These are phyloP conservation scores for Platypus cylindrus DNA, from an alignment of 2,888 invertebrate species.

Conservation along the genomic window DNA sequence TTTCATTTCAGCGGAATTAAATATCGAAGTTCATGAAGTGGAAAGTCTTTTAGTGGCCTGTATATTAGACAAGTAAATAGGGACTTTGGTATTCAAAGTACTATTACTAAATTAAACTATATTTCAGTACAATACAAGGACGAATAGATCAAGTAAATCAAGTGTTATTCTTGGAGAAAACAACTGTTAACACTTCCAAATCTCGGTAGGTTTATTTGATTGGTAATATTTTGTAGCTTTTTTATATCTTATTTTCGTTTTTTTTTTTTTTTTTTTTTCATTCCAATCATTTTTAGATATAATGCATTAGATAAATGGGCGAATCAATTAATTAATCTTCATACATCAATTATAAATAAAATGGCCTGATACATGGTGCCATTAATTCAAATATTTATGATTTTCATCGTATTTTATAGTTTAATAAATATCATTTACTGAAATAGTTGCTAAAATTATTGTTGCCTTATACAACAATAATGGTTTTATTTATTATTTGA, in stretches of 20 bases:
- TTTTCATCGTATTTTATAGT: no score
- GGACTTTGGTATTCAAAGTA: conserved; percentile 1
- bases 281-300: conserved; percentile 37
- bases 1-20: conserved; percentile 90
- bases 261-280: conserved; percentile 1
- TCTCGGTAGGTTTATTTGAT: no score
- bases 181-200: conserved; percentile 70
- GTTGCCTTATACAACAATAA: no score
- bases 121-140: conserved; percentile 64
- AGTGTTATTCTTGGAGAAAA: conserved; percentile 75
- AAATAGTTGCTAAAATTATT: no score
- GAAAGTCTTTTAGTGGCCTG: conserved; percentile 94
- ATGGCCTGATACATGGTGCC: conserved; percentile 54
- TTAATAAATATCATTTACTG: no score
- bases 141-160: conserved; percentile 90
- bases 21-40: conserved; percentile 88
- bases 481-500: no score
- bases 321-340: conserved; percentile 74
- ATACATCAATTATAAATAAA: conserved; percentile 84
- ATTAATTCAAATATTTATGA: no score
- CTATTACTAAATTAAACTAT: conserved; percentile 1
- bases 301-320: conserved; percentile 94
- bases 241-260: background rate
- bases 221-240: conserved; percentile 3
- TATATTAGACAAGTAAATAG: conserved; percentile 85